phyloP scores from a whole-genome alignment of 1,140 invertebrate genomes.

The Aricia agestis region DNA sequence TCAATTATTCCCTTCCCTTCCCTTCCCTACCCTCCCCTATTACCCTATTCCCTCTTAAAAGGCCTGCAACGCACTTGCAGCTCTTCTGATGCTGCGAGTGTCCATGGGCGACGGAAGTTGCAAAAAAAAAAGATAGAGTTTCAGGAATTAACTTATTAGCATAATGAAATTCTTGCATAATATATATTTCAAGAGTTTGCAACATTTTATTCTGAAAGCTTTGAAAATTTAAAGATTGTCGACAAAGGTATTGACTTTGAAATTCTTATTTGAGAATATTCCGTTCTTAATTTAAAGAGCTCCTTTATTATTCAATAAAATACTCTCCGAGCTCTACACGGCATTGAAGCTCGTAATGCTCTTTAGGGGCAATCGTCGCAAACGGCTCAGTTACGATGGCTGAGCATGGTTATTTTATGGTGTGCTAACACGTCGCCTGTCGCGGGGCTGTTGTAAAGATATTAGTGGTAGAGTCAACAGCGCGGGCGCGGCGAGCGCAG shows the following conservation, averaged over 20 bases:
- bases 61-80: too few species aligned
- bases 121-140: too few species aligned
- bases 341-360: neutral
- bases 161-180: too few species aligned
- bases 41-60: too few species aligned
- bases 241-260: neutral
- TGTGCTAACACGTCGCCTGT: conserved; percentile 53
- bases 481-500: conserved; percentile 58
- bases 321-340: too few species aligned
- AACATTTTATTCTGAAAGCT: neutral
- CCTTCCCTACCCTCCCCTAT: too few species aligned
- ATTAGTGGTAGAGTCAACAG: conserved; percentile 68
- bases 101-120: too few species aligned
- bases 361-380: neutral
- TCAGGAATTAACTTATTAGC: too few species aligned
- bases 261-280: neutral
- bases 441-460: conserved; percentile 65
- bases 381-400: conserved; percentile 25
- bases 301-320: too few species aligned
- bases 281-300: neutral
- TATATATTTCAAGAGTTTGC: neutral
- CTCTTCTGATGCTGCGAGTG: too few species aligned
- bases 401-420: conserved; percentile 29
- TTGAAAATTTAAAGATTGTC: neutral
- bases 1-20: too few species aligned